phyloP scores from a whole-genome alignment of 1,140 invertebrate genomes.

The Psilanteris sp. region DNA sequence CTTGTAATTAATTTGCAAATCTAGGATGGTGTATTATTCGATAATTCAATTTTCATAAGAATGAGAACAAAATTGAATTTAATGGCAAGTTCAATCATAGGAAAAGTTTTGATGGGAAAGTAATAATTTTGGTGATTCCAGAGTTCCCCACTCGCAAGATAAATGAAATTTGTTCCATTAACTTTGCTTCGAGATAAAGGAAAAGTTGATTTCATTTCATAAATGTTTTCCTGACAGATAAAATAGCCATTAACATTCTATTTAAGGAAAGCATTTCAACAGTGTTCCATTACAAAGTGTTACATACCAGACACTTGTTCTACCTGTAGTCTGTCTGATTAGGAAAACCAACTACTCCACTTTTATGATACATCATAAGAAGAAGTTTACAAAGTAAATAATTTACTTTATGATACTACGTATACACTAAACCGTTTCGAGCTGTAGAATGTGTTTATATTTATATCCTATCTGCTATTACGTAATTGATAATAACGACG shows the following conservation, averaged over 20 bases:
- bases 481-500: too few relatives aligned
- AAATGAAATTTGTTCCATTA: constrained; percentile 15
- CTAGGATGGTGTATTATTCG: too few relatives aligned
- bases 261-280: constrained; percentile 32
- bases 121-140: not conserved
- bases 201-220: constrained; percentile 38
- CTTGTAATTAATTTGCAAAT: too few relatives aligned
- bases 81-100: too few relatives aligned
- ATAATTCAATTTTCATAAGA: too few relatives aligned
- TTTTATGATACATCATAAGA: constrained; percentile 16
- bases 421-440: too few relatives aligned
- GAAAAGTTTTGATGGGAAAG: too few relatives aligned
- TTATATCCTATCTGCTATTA: too few relatives aligned
- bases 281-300: constrained; percentile 34
- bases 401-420: not conserved
- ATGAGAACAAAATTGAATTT: too few relatives aligned
- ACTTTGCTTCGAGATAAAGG: constrained; percentile 14
- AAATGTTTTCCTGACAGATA: constrained; percentile 9
- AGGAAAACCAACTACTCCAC: constrained; percentile 37
- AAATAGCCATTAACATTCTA: constrained; percentile 37
- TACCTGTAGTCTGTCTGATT: constrained; percentile 24
- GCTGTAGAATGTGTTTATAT: not conserved
- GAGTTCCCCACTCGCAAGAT: too few relatives aligned
- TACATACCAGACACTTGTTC: constrained; percentile 38
- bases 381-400: constrained; percentile 11